Evolutionary conservation across 2,113 vertebrate genomes (phyloP), one percentile per base, ranked within the genome.

Genomic region (Helogale parvula): DNA sequence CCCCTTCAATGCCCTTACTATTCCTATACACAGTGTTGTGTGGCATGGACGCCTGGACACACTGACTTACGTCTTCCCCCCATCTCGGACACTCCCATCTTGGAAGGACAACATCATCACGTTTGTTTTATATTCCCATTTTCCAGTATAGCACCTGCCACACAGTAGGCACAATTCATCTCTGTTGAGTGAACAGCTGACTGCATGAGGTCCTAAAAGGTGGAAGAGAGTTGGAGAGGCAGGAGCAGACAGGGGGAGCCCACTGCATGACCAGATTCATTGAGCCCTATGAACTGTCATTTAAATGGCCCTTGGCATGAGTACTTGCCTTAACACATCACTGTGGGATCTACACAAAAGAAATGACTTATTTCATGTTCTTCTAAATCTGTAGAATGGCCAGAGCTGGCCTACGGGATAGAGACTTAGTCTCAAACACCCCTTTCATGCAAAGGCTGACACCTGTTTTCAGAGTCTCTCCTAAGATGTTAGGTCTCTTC

Each of bases 1-100:
- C 7, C 5, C 47, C 21, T 52, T 6, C 8, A 27, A 2, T 3
- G 1, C 15, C 0, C 1, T 31, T 17, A 19, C n/a, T 38, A 2
- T 27, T 25, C 25, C 38, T 38, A 14, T 1, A 52, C 2, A 52
- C n/a, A 16, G 29, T 76, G 80, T 86, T 21, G 38, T 19, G 41
- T 47, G 52, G 27, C 54, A 14, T 0, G 16, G 45, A 76, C 5
- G 17, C 19, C 52, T 82, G 47, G 71, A 41, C 38, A 86, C 27
- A 38, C 17, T 2, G 45, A 71, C 33, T 66, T 23, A 77, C 2
- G 25, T 7, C 65, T 76, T 50, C 41, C 19, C 29, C n/a, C 45
- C 16, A 27, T 35, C 54, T 86, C 47, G 19, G 31, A 41, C 16
- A 47, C 21, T 0, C 19, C 14, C 17, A 17, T 93, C 29, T 38